Evolutionary conservation across 2,797 vertebrate genomes (phyloP), one percentile per base, ranked within the genome.

Genomic region (Neomorphus geoffroyi): DNA sequence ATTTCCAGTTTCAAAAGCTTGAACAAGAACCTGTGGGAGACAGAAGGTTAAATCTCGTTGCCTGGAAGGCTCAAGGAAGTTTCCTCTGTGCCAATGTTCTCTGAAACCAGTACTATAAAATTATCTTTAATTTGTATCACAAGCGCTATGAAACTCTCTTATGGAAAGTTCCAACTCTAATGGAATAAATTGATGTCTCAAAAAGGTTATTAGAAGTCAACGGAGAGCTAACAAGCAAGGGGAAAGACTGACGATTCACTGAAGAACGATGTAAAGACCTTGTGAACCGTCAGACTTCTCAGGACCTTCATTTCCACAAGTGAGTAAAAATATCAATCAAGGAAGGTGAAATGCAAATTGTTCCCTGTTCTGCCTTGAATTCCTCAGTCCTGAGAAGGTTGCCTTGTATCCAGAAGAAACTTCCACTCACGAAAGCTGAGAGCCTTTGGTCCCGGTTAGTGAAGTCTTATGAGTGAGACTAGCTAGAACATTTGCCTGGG

Each of bases 141-240:
- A 72, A 58, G 9, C 24, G 35, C 35, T 13, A 5, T 65, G n/a
- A 88, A 94, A 96, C n/a, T 30, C 70, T 86, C 35, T 2, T 70
- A 62, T 69, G 35, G n/a, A 93, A 96, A 86, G 70, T 70, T 92
- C 66, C 46, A 70, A 19, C 64, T 77, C 70, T 79, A 92, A 93
- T 84, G 48, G 73, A 83, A 84, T 84, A 78, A 92, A 90, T 28
- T 86, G 77, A 23, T 86, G 56, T 84, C 77, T 94, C 73, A 79
- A 57, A 92, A 92, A 92, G 73, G 86, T 96, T 91, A 88, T 93
- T 86, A 79, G 77, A 92, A 93, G 82, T 74, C 86, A 93, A 43
- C 30, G 46, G 46, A 86, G 77, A 81, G 43, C n/a, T 94, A 90
- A 94, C 51, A 91, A 90, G 69, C 79, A 86, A 94, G 90, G 24